Evolutionary conservation across 2,113 vertebrate genomes (phyloP).

Genomic region (Phyllostomus hastatus): DNA sequence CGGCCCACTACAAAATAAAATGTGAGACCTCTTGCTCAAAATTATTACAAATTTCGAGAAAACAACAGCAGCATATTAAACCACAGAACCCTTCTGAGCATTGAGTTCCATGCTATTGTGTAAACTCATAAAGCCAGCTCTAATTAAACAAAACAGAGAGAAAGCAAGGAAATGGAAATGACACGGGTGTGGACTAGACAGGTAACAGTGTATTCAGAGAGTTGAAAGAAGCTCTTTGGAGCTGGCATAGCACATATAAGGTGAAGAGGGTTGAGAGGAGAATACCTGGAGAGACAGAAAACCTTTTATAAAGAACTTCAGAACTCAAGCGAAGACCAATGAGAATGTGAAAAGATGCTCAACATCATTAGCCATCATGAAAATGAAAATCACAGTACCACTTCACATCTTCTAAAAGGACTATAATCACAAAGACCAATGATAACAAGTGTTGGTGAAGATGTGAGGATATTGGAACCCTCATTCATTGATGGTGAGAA

Average conservation of each 20-base stretch:
- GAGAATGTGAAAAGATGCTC: neutral
- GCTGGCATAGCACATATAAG: neutral
- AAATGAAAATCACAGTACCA: neutral
- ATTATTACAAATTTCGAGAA: neutral
- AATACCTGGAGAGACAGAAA: neutral
- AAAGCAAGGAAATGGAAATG: neutral
- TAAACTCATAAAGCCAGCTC: rapidly evolving
- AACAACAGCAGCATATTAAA: neutral
- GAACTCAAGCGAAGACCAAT: neutral
- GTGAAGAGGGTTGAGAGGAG: neutral
- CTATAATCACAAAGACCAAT: neutral
- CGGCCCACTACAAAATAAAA: neutral
- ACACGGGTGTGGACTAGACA: neutral
- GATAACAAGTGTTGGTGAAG: neutral
- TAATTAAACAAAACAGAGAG: rapidly evolving
- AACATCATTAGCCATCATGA: neutral
- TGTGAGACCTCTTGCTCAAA: neutral
- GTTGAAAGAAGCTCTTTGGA: neutral
- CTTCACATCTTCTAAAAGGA: neutral
- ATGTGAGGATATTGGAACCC: neutral
- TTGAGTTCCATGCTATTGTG: neutral
- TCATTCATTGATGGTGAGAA: neutral
- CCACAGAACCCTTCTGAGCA: rapidly evolving
- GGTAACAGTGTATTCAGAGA: neutral
- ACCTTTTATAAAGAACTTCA: neutral